Base-by-base conservation (phyloP, 1,140 invertebrate genomes). In the Lepidurus apus region DNA sequence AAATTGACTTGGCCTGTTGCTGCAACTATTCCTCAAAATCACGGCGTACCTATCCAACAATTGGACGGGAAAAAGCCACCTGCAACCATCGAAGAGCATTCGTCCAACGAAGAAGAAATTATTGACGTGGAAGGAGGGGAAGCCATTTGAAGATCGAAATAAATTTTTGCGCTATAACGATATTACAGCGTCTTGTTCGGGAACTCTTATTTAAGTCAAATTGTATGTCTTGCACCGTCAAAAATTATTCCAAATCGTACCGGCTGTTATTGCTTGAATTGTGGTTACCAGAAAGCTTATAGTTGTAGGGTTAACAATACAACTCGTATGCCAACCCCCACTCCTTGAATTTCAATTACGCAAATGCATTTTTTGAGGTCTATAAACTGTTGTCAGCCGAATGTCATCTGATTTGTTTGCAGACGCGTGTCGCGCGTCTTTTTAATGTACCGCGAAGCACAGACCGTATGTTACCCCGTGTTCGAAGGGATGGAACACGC, bases 371-470 rank as follows among this genome's bases (percentile, higher is more conserved):
- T 65, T 65, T 65, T 65, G 1, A n/a, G 53, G 53, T 13, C 4
- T 65, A 11, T 21, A 17, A 17, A 65, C 6, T 65, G 53, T 65
- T 13, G 53, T 21, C 13, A 21, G 53, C 21, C 53, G 53, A 65
- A 65, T 65, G 53, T 65, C 53, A 65, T 17, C 17, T n/a, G 53
- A 65, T 65, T 65, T 65, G 53, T 65, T 65, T n/a, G 53, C 53
- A 65, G 17, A 65, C 53, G 53, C 53, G 53, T 65, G 53, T 65
- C 53, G 53, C 21, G n/a, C 53, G 53, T 65, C 53, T 65, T 65
- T 34, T 65, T 65, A 65, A 65, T 65, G 53, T 21, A 65, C 53
- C 53, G 53, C 53, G 53, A 65, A 65, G 53, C n/a, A 65, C 17
- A 21, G 53, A 65, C 53, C 53, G 53, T 65, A 9, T 65, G 53